These are phyloP conservation scores for Enteromius anoplus DNA, from an alignment of 2,797 vertebrate species.

Conservation along the genomic window DNA sequence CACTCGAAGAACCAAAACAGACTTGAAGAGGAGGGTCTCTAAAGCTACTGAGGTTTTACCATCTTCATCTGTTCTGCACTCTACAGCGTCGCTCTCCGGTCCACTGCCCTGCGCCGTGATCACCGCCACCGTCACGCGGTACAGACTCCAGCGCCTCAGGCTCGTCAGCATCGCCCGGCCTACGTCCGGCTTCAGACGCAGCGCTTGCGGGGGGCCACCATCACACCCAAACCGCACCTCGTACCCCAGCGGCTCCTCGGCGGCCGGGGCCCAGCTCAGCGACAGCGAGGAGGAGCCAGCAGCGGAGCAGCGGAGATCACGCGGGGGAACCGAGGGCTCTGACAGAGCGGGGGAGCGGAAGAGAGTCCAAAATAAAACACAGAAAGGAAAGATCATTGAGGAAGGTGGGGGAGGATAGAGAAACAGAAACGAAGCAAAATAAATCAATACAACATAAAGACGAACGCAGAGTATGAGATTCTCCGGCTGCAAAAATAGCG, in stretches of 20 bases:
- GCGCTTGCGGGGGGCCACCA: conserved; percentile 75
- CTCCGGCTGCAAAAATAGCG: not conserved
- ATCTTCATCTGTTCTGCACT: conserved; percentile 91
- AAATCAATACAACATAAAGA: conserved; percentile 63
- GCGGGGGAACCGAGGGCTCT: conserved; percentile 93
- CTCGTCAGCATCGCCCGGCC: conserved; percentile 83
- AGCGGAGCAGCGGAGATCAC: conserved; percentile 90
- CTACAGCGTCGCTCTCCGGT: conserved; percentile 84
- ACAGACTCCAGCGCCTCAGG: conserved; percentile 93
- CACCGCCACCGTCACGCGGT: conserved; percentile 85
- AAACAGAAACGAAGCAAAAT: conserved; percentile 67
- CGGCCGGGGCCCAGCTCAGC: conserved; percentile 94
- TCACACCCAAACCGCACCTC: conserved; percentile 87
- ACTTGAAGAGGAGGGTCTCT: not conserved
- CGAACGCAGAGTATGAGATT: conserved; percentile 57
- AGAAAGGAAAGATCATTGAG: conserved; percentile 54
- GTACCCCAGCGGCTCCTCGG: conserved; percentile 88
- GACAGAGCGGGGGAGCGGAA: conserved; percentile 65
- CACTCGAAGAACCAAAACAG: not conserved
- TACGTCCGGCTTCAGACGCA: conserved; percentile 77
- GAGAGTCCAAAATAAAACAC: conserved; percentile 47
- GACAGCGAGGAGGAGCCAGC: conserved; percentile 91
- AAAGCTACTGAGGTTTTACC: conserved; percentile 73
- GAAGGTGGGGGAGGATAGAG: conserved; percentile 54
- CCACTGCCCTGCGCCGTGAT: conserved; percentile 85